A percentile compares a stretch with the other conserved stretches of the same genome.
phyloP scores from a whole-genome alignment of 1,140 invertebrate genomes.

The Megathymus violae region DNA sequence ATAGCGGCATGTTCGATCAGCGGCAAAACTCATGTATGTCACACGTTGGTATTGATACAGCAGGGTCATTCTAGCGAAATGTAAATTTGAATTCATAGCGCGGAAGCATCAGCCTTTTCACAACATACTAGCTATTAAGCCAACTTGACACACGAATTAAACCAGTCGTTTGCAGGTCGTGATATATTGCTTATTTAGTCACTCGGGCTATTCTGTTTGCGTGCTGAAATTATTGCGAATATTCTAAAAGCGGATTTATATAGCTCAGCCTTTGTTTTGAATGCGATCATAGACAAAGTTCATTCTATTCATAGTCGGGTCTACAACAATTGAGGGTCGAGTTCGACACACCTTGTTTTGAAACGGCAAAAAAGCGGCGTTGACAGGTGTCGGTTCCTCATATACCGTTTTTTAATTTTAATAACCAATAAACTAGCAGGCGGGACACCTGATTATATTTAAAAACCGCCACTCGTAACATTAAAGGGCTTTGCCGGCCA shows the following conservation, averaged over 20 bases:
- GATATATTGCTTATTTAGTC: conserved; percentile 28
- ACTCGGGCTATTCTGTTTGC: conserved; percentile 7
- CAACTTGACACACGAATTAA: conserved; percentile 20
- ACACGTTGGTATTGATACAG: not conserved
- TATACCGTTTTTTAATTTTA: too few relatives aligned
- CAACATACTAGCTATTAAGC: conserved; percentile 6
- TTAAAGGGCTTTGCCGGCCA: too few relatives aligned
- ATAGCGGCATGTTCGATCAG: not conserved
- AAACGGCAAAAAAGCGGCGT: too few relatives aligned
- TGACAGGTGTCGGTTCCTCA: too few relatives aligned
- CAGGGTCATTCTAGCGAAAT: conserved; percentile 1
- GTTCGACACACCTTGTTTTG: too few relatives aligned
- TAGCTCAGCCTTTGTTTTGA: not conserved
- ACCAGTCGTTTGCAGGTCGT: conserved; percentile 17
- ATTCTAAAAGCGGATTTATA: not conserved
- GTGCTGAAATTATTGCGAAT: not conserved
- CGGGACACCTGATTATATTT: too few relatives aligned
- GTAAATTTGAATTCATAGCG: conserved; percentile 22
- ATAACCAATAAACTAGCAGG: too few relatives aligned
- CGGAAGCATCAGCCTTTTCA: conserved; percentile 1
- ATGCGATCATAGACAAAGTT: not conserved
- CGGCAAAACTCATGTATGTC: conserved; percentile 21
- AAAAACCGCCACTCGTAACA: too few relatives aligned
- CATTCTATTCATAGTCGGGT: not conserved
- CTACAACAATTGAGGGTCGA: too few relatives aligned